Conservation (phyloP, 1,140 invertebrate species). For the Drepana arcuata region DNA sequence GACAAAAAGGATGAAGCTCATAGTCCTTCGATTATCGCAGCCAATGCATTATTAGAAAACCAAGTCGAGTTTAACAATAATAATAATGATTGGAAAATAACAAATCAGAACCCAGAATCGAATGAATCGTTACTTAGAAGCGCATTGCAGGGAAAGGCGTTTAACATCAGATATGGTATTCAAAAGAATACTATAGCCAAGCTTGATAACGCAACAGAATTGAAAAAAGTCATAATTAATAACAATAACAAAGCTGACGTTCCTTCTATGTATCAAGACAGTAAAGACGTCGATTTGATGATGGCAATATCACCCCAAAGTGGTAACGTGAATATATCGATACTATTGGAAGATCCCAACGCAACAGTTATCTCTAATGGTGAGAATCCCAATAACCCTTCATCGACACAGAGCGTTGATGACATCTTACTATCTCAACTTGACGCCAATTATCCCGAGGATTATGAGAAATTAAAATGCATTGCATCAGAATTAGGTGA, state of each 20-base stretch:
- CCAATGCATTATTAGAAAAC: constrained; percentile 66
- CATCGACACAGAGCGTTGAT: constrained; percentile 78
- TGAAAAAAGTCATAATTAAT: constrained; percentile 58
- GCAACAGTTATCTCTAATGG: constrained; percentile 53
- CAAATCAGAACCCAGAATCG: constrained; percentile 77
- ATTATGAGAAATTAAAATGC: constrained; percentile 82
- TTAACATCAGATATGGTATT: constrained; percentile 74
- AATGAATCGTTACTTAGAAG: constrained; percentile 84
- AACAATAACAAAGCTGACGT: constrained; percentile 69
- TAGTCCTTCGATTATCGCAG: constrained; percentile 57
- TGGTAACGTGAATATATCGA: constrained; percentile 64
- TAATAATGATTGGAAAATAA: constrained; percentile 86
- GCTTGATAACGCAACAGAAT: constrained; percentile 43
- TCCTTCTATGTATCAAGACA: constrained; percentile 60
- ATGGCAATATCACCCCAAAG: constrained; percentile 62
- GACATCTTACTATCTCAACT: constrained; percentile 81
- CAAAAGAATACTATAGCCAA: constrained; percentile 53
- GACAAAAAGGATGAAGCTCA: constrained; percentile 76
- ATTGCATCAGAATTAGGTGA: constrained; percentile 83
- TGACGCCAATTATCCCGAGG: constrained; percentile 78
- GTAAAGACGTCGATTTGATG: constrained; percentile 51
- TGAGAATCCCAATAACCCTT: no score
- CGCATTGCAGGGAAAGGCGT: constrained; percentile 83
- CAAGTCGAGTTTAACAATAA: constrained; percentile 78
- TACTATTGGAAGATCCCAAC: constrained; percentile 60